These are phyloP conservation scores for Sepiola atlantica DNA, from an alignment of 2,888 invertebrate genomes.

Conservation along the genomic window DNA sequence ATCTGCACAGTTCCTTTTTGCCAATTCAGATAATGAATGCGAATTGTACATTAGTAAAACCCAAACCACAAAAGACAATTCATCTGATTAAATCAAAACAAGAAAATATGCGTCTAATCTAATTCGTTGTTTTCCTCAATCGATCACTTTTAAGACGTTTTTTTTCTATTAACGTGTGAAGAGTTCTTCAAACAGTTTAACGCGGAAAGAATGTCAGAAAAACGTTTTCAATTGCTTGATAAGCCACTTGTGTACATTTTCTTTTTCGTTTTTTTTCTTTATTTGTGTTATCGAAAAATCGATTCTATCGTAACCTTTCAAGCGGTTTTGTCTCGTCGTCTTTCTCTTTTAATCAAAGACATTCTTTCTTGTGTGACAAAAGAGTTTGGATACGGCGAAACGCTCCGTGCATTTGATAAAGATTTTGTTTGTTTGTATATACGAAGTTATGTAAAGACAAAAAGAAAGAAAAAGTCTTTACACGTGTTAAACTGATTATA, in stretches of 20 bases:
- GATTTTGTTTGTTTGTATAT: too few relatives aligned
- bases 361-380: not conserved
- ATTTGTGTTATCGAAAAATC: not conserved
- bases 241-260: not conserved
- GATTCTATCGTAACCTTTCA: not conserved
- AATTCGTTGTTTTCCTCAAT: not conserved
- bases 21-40: conserved; percentile 32
- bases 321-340: not conserved
- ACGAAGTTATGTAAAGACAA: too few relatives aligned
- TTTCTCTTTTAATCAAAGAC: not conserved
- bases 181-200: conserved; percentile 9
- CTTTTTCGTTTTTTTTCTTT: not conserved
- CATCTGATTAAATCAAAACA: not conserved
- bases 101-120: not conserved
- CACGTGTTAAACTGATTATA: too few relatives aligned
- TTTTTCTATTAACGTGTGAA: not conserved
- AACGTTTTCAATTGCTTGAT: conserved; percentile 13
- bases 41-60: not conserved
- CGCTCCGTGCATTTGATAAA: not conserved
- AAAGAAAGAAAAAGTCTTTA: too few relatives aligned
- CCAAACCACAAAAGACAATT: not conserved
- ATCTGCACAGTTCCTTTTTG: not conserved
- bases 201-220: not conserved
- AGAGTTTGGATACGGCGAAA: not conserved
- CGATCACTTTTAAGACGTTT: not conserved